Evolutionary conservation across 2,797 vertebrate genomes (phyloP).

Genomic region (Oceanodroma leucorhoa): DNA sequence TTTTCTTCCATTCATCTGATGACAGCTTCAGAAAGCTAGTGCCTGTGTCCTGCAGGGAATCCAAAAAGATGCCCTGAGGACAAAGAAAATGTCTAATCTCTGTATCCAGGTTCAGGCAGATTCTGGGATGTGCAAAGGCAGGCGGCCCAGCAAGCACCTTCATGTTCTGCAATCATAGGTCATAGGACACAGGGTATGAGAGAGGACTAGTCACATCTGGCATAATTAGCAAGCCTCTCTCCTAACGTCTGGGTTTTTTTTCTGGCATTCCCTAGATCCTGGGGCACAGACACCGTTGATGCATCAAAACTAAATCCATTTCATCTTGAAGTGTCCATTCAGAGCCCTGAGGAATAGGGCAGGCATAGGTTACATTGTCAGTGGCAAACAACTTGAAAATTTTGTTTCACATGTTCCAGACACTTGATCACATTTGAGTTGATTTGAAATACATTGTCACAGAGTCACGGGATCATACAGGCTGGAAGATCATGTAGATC

Average conservation of each 20-base stretch:
- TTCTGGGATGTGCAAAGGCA: not conserved
- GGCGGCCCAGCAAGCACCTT: not conserved
- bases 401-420: not conserved
- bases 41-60: not conserved
- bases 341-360: not conserved
- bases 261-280: not conserved
- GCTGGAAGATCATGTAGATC: not conserved
- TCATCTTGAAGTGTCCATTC: not conserved
- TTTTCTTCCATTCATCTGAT: not conserved
- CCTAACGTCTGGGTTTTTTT: not conserved
- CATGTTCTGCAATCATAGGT: not conserved
- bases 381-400: not conserved
- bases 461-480: not conserved
- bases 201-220: not conserved
- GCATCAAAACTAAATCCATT: not conserved
- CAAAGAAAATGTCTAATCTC: not conserved
- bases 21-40: not conserved
- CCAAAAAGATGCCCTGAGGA: not conserved
- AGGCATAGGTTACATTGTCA: not conserved
- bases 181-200: not conserved
- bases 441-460: not conserved
- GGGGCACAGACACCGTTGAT: not conserved
- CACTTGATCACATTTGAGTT: not conserved
- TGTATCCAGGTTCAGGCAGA: not conserved
- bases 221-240: not conserved